A percentile compares a stretch with the other conserved stretches of the same genome.
These are phyloP conservation scores for Orthosia cruda DNA, from an alignment of 2,888 invertebrate genomes.

Conservation along the genomic window DNA sequence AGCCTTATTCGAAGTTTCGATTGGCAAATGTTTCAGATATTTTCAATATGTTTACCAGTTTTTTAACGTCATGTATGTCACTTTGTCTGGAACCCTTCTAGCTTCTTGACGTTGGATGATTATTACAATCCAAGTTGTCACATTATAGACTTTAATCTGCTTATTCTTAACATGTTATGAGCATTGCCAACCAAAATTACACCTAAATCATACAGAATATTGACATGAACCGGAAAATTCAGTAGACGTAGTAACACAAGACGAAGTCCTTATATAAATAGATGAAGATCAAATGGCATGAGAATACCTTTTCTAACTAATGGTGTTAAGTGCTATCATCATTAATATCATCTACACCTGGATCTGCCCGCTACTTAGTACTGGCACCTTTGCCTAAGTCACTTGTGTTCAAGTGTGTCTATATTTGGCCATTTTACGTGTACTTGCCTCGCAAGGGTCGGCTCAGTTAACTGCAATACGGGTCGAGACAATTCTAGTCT, in stretches of 20 bases:
- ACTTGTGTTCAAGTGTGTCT: slow-evolving; percentile 19
- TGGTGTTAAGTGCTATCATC: slow-evolving; percentile 52
- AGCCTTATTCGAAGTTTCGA: no score
- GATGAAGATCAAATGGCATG: neutral
- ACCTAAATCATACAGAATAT: neutral
- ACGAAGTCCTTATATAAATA: neutral
- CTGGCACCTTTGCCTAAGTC: slow-evolving; percentile 21
- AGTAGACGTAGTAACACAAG: neutral
- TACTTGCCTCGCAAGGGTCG: slow-evolving; percentile 44
- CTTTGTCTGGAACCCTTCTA: no score
- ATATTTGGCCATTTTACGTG: slow-evolving; percentile 41
- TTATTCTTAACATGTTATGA: neutral
- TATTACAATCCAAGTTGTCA: neutral
- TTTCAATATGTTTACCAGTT: no score
- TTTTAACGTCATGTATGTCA: no score
- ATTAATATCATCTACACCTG: slow-evolving; percentile 52
- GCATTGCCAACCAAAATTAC: neutral
- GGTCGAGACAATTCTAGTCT: slow-evolving; percentile 45
- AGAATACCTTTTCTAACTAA: slow-evolving; percentile 46
- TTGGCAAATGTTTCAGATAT: no score
- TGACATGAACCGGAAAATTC: neutral
- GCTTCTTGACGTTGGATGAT: no score
- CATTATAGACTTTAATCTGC: neutral
- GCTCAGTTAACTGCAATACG: slow-evolving; percentile 52
- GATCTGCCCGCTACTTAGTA: slow-evolving; percentile 35